A percentile compares a stretch with the other conserved stretches of the same genome.
Conservation (phyloP, 2,113 vertebrate species). For the Aspidoscelis tigris region DNA sequence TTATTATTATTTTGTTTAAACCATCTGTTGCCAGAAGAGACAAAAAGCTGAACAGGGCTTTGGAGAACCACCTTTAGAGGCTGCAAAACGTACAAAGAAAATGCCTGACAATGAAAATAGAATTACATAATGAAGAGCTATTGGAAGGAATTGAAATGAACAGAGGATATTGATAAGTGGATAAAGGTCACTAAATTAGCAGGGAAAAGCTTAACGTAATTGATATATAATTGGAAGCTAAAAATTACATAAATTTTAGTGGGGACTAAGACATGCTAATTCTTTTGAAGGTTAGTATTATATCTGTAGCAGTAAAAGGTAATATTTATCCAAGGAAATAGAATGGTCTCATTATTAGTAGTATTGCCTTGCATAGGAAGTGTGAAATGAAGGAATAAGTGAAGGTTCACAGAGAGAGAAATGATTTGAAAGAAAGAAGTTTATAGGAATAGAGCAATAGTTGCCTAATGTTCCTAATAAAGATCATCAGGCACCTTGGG, state of each 20-base stretch:
- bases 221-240: slow-evolving; percentile 54
- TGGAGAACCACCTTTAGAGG: background rate
- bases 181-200: slow-evolving; percentile 63
- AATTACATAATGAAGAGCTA: slow-evolving; percentile 60
- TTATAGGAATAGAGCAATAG: too few relatives aligned
- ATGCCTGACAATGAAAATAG: slow-evolving; percentile 51
- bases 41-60: background rate
- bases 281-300: slow-evolving; percentile 46
- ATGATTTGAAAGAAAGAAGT: background rate
- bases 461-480: too few relatives aligned
- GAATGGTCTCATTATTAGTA: background rate
- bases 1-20: too few relatives aligned
- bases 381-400: background rate
- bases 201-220: slow-evolving; percentile 49
- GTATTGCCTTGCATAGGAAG: background rate
- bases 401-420: background rate
- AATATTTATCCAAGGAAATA: slow-evolving; percentile 14
- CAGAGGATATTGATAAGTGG: slow-evolving; percentile 54
- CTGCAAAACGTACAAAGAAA: background rate
- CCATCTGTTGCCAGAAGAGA: background rate
- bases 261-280: slow-evolving; percentile 49
- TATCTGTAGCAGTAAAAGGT: slow-evolving; percentile 42
- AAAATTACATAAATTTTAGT: slow-evolving; percentile 48
- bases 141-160: slow-evolving; percentile 70
- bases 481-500: too few relatives aligned